Conservation (phyloP, 2,113 vertebrate genomes). For the Aegithalos caudatus region DNA sequence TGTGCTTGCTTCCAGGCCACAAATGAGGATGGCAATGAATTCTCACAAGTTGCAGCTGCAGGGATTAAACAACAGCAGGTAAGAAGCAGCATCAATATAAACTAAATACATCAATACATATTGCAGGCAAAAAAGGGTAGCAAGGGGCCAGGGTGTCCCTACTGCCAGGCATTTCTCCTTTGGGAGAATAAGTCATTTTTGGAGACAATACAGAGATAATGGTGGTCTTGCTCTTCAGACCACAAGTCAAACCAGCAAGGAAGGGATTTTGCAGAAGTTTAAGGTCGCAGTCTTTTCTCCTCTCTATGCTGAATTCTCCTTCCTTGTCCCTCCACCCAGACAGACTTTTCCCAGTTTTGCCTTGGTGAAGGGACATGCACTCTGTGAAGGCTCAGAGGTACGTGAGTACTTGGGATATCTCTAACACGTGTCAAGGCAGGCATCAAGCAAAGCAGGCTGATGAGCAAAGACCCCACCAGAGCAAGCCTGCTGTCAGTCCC, state of each 20-base stretch:
- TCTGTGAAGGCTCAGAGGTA: background rate
- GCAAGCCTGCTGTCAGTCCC: background rate
- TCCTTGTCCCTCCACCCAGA: background rate
- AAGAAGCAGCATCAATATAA: background rate
- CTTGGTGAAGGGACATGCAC: background rate
- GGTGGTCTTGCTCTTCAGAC: background rate
- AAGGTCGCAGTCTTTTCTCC: background rate
- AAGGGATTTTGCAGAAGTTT: background rate
- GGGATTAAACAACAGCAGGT: background rate
- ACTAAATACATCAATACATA: background rate
- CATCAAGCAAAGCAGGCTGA: background rate
- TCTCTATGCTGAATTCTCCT: background rate
- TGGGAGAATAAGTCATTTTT: background rate
- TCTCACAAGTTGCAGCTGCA: background rate
- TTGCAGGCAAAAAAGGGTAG: background rate
- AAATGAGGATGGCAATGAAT: background rate
- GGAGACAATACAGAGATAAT: background rate
- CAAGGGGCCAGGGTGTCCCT: background rate
- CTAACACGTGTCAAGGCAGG: background rate
- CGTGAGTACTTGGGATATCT: rapidly evolving
- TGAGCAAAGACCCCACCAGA: background rate
- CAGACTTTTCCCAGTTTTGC: background rate
- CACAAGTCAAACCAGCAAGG: background rate
- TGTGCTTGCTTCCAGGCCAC: background rate
- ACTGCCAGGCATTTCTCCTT: background rate